phyloP scores from a whole-genome alignment of 1,140 invertebrate species.

The Portunus trituberculatus region DNA sequence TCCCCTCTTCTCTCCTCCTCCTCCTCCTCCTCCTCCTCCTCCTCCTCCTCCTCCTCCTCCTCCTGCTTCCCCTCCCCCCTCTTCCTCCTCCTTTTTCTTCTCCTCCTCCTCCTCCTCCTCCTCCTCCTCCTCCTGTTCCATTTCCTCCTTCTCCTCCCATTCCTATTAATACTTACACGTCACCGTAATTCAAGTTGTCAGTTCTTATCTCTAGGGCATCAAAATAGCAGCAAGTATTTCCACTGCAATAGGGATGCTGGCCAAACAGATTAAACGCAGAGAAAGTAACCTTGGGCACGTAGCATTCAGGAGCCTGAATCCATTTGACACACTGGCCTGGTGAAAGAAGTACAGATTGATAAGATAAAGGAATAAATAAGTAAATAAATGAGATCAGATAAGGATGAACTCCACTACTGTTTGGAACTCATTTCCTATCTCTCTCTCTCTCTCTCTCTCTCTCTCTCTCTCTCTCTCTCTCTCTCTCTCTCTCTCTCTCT shows the following conservation, averaged over 20 bases:
- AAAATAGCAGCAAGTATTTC: not conserved
- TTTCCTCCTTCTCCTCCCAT: too few species aligned
- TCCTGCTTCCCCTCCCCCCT: not conserved
- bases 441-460: too few species aligned
- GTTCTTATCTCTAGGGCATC: not conserved
- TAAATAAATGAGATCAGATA: too few species aligned
- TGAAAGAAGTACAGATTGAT: too few species aligned
- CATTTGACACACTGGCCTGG: not conserved
- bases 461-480: not conserved
- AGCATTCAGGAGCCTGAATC: not conserved
- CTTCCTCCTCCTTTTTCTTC: not conserved
- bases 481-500: constrained; percentile 23
- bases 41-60: not conserved
- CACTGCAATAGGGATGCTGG: not conserved
- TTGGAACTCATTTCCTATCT: too few species aligned
- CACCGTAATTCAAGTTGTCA: not conserved
- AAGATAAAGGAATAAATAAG: too few species aligned
- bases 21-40: too few species aligned
- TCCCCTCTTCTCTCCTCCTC: too few species aligned
- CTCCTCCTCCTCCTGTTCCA: not conserved
- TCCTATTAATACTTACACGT: not conserved
- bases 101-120: not conserved
- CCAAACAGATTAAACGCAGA: not conserved
- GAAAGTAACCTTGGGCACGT: not conserved
- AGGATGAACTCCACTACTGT: too few species aligned